Conservation (phyloP, 1,140 invertebrate species). For the Drosophila ercepeae region DNA sequence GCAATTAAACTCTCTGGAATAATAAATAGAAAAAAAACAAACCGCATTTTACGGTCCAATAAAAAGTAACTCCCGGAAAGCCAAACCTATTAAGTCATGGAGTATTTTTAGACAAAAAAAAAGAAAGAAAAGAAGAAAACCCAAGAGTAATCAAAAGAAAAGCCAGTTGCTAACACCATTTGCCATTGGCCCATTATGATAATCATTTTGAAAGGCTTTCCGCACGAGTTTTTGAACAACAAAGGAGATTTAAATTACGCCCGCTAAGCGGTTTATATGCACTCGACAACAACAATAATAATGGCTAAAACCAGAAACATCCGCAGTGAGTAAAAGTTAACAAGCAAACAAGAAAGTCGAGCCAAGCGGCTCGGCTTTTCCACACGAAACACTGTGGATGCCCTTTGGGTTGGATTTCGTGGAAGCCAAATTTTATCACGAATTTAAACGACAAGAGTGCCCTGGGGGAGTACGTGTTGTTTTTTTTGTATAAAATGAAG, state of each 20-base stretch:
- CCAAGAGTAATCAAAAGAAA: conserved; percentile 16
- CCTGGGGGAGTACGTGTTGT: neutral
- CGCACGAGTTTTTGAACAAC: conserved; percentile 64
- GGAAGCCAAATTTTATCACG: conserved; percentile 1
- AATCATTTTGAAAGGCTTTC: conserved; percentile 68
- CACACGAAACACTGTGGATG: conserved; percentile 28
- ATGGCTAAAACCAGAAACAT: conserved; percentile 35
- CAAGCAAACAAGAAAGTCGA: conserved; percentile 46
- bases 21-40: neutral
- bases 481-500: neutral
- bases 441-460: neutral
- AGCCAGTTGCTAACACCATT: conserved; percentile 38
- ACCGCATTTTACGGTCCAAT: neutral
- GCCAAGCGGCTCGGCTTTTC: conserved; percentile 9
- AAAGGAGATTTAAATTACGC: conserved; percentile 79
- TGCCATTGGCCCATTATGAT: conserved; percentile 64
- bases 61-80: neutral
- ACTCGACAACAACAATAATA: conserved; percentile 32
- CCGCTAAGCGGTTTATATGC: conserved; percentile 75
- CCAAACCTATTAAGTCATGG: neutral
- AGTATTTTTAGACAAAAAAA: neutral
- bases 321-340: conserved; percentile 49
- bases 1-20: neutral
- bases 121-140: conserved; percentile 3
- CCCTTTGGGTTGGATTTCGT: conserved; percentile 10